Base-by-base conservation (phyloP, 2,113 vertebrate genomes). In the Ictidomys tridecemlineatus region DNA sequence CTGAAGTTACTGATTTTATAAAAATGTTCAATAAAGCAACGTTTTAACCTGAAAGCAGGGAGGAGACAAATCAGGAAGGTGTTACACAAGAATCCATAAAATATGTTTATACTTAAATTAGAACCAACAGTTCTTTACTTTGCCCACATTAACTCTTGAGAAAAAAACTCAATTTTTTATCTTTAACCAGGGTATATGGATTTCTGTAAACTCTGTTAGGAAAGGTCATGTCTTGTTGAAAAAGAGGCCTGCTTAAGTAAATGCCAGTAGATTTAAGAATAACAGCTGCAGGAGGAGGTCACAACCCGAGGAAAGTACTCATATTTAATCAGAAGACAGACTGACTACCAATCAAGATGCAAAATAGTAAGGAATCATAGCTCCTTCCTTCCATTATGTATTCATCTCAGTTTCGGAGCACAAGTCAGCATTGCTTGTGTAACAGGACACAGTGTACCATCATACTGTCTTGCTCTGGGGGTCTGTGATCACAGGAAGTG, bases 201-300 rank as follows among this genome's bases (percentile, higher is more conserved):
- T 93, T 92, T 94, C 63, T 77, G 53, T 18, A 76, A 61, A 51
- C 48, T 91, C 84, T 56, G n/a, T 58, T 89, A 58, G 70, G 69
- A 94, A 97, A 97, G 96, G 95, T 94, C 96, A 94, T 6, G 12
- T 70, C 91, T 69, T 17, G 28, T 85, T 65, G 85, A 73, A 69
- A 53, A 74, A 56, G 65, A 77, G 37, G 18, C 56, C 73, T 16
- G 22, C 28, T 69, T 86, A 86, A 85, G 78, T 85, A 94, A 97
- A 97, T 97, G 89, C 89, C 91, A 93, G 69, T 74, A 8, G 65
- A 56, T 76, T 93, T 89, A 74, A 92, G 85, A 87, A 88, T 7
- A 84, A 84, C 42, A 88, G 77, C 85, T 67, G 72, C 30, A 72
- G 42, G 63, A 70, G 18, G 48, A 58, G 63, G 70, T 11, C 5